A percentile compares a stretch with the other conserved stretches of the same genome.
These are phyloP conservation scores for Macrosteles quadrilineatus DNA, from an alignment of 1,140 invertebrate species.

Conservation along the genomic window DNA sequence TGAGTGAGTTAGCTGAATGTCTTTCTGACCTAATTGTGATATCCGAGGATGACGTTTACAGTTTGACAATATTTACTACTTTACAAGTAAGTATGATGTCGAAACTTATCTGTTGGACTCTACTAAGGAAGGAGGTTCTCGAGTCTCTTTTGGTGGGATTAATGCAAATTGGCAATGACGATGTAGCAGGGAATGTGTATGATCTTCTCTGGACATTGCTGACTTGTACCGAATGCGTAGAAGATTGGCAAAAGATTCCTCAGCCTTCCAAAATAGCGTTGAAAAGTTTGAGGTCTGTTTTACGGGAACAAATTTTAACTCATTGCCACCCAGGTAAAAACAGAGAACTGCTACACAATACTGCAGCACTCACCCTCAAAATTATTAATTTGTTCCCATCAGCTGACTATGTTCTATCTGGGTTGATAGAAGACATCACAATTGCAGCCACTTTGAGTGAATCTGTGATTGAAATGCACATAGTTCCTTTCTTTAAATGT, in stretches of 20 bases:
- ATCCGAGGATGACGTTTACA: background rate
- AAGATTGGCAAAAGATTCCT: background rate
- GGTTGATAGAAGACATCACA: conserved; percentile 3
- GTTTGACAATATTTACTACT: background rate
- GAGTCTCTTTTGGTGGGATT: background rate
- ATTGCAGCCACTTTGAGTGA: background rate
- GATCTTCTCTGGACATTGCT: conserved; percentile 1
- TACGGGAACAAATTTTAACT: background rate
- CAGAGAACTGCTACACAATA: background rate
- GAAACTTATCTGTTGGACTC: background rate
- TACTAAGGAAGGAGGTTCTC: background rate
- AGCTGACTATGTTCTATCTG: background rate
- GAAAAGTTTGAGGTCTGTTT: background rate
- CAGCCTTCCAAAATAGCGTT: background rate
- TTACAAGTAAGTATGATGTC: conserved; percentile 1
- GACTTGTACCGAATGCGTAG: background rate
- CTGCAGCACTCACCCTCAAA: background rate
- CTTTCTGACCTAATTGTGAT: background rate
- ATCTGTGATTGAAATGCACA: background rate
- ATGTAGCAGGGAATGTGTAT: background rate
- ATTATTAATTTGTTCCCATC: background rate
- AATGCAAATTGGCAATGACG: background rate
- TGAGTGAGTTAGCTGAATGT: background rate
- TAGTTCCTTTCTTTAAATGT: background rate
- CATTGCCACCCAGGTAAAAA: background rate